Percentiles rank a stretch among this genome's conserved stretches.
phyloP scores from a whole-genome alignment of 2,113 vertebrate species.

The Etia nguti region DNA sequence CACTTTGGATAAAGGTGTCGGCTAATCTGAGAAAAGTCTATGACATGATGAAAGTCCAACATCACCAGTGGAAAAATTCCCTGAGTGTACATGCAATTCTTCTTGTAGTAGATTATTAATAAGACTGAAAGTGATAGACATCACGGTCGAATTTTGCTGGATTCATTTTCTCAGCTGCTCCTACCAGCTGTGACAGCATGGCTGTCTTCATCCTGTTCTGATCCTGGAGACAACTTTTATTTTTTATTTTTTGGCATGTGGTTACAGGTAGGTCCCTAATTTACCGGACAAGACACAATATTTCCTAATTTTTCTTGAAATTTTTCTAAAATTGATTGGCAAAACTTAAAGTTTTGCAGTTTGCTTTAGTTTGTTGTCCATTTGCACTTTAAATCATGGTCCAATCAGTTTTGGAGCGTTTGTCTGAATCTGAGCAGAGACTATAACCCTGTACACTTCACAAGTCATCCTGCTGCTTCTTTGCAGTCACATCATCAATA shows the following conservation, averaged over 20 bases:
- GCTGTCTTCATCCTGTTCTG: background rate
- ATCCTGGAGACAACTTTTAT: background rate
- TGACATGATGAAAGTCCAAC: background rate
- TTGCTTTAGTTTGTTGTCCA: background rate
- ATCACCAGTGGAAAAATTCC: background rate
- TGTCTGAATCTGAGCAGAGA: background rate
- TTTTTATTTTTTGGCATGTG: background rate
- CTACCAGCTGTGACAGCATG: background rate
- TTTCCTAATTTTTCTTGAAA: background rate
- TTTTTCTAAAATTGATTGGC: too few relatives aligned
- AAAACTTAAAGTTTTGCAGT: background rate
- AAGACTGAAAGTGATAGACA: background rate
- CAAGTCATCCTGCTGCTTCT: background rate
- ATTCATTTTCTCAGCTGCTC: background rate
- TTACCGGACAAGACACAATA: rapidly evolving
- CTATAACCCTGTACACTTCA: background rate
- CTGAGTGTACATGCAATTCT: background rate
- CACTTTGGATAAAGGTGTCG: background rate
- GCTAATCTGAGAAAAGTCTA: background rate
- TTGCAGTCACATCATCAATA: background rate
- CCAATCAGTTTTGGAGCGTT: background rate
- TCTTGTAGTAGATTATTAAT: background rate
- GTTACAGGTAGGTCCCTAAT: background rate
- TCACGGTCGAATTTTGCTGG: background rate
- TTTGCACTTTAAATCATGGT: background rate